Evolutionary conservation across 1,140 invertebrate genomes (phyloP).

Genomic region (Drosophila kepulauana): DNA sequence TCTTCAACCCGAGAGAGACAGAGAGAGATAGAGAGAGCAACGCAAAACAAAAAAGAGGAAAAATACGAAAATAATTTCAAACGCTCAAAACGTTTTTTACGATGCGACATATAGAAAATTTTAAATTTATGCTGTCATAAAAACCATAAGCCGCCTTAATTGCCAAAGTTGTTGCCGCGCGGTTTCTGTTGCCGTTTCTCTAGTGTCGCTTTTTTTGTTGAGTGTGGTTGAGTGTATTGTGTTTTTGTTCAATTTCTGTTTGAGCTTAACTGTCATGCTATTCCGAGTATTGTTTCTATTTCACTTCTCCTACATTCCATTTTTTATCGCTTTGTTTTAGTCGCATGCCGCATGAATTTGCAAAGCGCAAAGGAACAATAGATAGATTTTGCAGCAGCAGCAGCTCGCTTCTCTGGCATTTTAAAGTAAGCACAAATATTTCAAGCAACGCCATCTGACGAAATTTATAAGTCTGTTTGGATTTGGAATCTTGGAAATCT

Average conservation of each 20-base stretch:
- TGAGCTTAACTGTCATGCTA: constrained; percentile 71
- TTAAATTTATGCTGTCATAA: constrained; percentile 82
- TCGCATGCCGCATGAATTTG: constrained; percentile 23
- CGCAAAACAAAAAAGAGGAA: background rate
- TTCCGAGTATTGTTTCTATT: constrained; percentile 30
- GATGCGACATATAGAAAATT: constrained; percentile 70
- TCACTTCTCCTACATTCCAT: constrained; percentile 48
- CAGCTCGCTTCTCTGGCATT: constrained; percentile 4
- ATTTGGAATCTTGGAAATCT: constrained; percentile 33
- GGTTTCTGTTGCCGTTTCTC: constrained; percentile 41
- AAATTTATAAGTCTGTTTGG: constrained; percentile 24
- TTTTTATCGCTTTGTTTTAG: constrained; percentile 55
- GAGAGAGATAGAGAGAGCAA: too few species aligned
- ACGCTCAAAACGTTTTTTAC: constrained; percentile 58
- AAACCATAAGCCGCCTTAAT: constrained; percentile 82
- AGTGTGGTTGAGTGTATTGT: constrained; percentile 21
- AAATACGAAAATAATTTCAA: constrained; percentile 66
- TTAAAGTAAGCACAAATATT: background rate
- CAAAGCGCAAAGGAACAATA: constrained; percentile 58
- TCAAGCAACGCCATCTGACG: constrained; percentile 36
- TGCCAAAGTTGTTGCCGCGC: constrained; percentile 71
- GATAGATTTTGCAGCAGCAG: constrained; percentile 41
- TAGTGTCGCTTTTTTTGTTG: constrained; percentile 30
- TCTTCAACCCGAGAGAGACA: too few species aligned
- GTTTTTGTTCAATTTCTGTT: constrained; percentile 43